phyloP scores from a whole-genome alignment of 1,140 invertebrate species.

The Drosophila baimaii region DNA sequence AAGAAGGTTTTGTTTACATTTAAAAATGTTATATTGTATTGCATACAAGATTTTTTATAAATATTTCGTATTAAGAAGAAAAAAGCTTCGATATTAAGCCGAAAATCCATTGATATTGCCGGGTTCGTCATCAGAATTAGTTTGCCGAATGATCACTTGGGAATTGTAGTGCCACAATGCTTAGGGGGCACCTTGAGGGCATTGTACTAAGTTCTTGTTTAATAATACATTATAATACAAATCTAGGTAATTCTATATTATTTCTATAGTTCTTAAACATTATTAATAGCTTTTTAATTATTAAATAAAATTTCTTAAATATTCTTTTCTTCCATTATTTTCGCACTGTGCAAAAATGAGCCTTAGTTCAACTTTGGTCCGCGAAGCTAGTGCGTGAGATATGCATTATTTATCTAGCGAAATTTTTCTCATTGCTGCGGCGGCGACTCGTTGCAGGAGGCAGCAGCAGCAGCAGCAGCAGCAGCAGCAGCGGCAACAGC shows the following conservation, averaged over 20 bases:
- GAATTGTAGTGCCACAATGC: too few relatives aligned
- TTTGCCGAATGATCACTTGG: too few relatives aligned
- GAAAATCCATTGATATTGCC: too few relatives aligned
- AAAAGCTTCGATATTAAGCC: too few relatives aligned
- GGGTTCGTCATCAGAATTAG: too few relatives aligned
- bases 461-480: background rate
- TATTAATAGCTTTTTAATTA: background rate
- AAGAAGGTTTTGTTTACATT: too few relatives aligned
- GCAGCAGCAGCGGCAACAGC: background rate
- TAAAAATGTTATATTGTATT: too few relatives aligned
- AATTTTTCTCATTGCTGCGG: constrained; percentile 61
- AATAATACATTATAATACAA: background rate
- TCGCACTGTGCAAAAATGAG: constrained; percentile 31
- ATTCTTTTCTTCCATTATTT: background rate
- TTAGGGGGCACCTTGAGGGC: rapidly evolving
- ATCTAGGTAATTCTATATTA: too few relatives aligned
- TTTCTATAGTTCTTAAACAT: background rate
- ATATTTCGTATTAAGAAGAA: too few relatives aligned
- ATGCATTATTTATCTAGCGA: constrained; percentile 84
- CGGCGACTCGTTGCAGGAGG: constrained; percentile 17
- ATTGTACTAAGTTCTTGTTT: background rate
- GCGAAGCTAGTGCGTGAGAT: constrained; percentile 80
- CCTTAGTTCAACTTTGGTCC: constrained; percentile 19
- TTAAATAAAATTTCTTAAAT: background rate
- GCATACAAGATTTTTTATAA: too few relatives aligned